phyloP scores from a whole-genome alignment of 1,140 invertebrate species.

The Notospermus geniculatus region DNA sequence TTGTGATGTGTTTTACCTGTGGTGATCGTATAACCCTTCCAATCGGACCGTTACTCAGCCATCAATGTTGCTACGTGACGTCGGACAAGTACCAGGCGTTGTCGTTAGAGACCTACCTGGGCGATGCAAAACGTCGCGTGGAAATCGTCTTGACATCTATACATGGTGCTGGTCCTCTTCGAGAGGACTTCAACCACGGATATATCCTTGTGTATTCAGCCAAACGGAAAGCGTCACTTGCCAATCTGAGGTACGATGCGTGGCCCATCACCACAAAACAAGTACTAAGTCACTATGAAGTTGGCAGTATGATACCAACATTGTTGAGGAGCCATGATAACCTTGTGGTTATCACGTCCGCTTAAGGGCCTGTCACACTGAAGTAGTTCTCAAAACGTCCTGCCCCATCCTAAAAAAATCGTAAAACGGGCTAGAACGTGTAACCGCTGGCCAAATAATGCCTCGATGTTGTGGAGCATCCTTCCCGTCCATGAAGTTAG shows the following conservation, averaged over 20 bases:
- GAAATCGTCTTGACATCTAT: constrained; percentile 94
- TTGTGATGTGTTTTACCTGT: constrained; percentile 96
- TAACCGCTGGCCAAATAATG: too few relatives aligned
- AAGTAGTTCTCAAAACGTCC: too few relatives aligned
- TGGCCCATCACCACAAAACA: too few relatives aligned
- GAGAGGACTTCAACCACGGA: constrained; percentile 71
- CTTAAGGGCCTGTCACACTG: too few relatives aligned
- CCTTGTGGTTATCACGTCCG: too few relatives aligned
- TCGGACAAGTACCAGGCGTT: constrained; percentile 58
- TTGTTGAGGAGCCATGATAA: too few relatives aligned
- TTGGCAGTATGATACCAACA: too few relatives aligned
- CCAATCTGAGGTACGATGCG: constrained; percentile 90
- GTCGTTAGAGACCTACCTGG: constrained; percentile 81
- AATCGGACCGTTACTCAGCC: constrained; percentile 80
- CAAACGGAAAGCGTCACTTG: constrained; percentile 89
- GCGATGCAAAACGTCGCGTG: constrained; percentile 77
- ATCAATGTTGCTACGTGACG: constrained; percentile 78
- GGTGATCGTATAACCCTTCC: constrained; percentile 91
- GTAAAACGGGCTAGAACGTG: too few relatives aligned
- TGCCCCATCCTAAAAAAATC: too few relatives aligned
- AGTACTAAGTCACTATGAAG: too few relatives aligned
- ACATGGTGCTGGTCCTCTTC: constrained; percentile 72
- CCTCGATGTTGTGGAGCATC: too few relatives aligned
- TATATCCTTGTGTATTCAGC: constrained; percentile 95
- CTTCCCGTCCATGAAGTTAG: too few relatives aligned